Conservation (phyloP, 1,140 invertebrate species). For the Cotesia typhae region DNA sequence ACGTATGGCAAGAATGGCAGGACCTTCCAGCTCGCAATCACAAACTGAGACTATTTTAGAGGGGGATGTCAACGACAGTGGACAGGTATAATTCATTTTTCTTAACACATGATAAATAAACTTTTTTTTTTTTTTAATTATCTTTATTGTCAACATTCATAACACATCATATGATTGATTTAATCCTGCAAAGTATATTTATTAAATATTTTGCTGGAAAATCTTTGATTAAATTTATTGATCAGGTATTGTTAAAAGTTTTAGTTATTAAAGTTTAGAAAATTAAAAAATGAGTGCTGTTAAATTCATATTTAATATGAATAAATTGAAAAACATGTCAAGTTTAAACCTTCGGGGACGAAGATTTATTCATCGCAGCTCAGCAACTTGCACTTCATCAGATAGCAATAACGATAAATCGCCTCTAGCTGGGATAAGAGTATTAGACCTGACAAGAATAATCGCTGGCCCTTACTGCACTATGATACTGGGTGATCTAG, state of each 20-base stretch:
- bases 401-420: constrained; percentile 41
- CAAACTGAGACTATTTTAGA: constrained; percentile 54
- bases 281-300: too few species aligned
- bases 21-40: constrained; percentile 48
- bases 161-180: neutral
- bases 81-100: constrained; percentile 46
- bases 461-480: constrained; percentile 82
- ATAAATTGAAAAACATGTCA: too few species aligned
- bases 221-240: too few species aligned
- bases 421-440: constrained; percentile 73
- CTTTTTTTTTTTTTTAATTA: neutral
- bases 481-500: constrained; percentile 93
- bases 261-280: too few species aligned
- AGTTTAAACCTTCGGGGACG: too few species aligned
- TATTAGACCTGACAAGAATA: constrained; percentile 87
- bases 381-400: neutral
- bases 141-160: neutral
- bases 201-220: too few species aligned
- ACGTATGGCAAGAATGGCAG: constrained; percentile 45
- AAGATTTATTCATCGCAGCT: too few species aligned
- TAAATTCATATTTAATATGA: too few species aligned
- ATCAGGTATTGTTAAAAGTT: too few species aligned
- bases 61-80: constrained; percentile 46
- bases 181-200: too few species aligned
- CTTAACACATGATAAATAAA: neutral